Evolutionary conservation across 2,113 vertebrate genomes (phyloP).

Genomic region (Stigmatopora nigra): DNA sequence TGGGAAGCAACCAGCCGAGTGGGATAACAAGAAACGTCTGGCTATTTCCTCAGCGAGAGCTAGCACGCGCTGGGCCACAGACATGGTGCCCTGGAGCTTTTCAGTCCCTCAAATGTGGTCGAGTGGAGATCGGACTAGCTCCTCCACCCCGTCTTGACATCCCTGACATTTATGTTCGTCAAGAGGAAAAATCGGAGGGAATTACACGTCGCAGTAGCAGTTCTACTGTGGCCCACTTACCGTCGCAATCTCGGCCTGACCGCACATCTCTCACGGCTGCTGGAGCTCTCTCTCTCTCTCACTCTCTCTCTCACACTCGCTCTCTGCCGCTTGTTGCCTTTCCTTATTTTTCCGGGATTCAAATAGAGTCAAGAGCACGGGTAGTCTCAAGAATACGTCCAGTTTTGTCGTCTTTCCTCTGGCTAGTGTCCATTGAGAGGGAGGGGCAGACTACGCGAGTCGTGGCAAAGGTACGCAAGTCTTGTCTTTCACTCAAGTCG

Average conservation of each 20-base stretch:
- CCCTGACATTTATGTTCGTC: background rate
- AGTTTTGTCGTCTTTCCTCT: constrained; percentile 40
- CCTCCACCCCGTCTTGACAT: background rate
- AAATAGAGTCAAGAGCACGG: constrained; percentile 38
- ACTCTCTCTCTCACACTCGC: background rate
- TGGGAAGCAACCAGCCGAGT: constrained; percentile 1
- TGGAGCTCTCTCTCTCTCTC: constrained; percentile 7
- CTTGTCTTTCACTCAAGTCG: constrained; percentile 17
- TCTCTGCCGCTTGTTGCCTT: constrained; percentile 7
- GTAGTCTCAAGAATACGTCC: constrained; percentile 38
- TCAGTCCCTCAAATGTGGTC: constrained; percentile 6
- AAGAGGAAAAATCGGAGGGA: constrained; percentile 10
- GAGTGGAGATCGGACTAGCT: constrained; percentile 10
- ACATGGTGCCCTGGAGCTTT: constrained; percentile 19
- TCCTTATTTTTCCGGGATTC: constrained; percentile 34
- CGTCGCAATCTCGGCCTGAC: constrained; percentile 68
- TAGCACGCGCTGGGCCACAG: constrained; percentile 34
- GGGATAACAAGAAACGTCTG: constrained; percentile 39
- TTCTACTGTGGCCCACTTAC: constrained; percentile 41
- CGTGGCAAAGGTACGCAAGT: constrained; percentile 54
- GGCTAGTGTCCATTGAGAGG: constrained; percentile 49
- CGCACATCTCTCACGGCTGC: constrained; percentile 59
- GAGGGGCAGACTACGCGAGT: constrained; percentile 18
- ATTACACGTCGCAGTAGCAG: constrained; percentile 37
- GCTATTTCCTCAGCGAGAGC: constrained; percentile 41